phyloP scores from a whole-genome alignment of 2,888 invertebrate species.

The Hydriomena furcata region DNA sequence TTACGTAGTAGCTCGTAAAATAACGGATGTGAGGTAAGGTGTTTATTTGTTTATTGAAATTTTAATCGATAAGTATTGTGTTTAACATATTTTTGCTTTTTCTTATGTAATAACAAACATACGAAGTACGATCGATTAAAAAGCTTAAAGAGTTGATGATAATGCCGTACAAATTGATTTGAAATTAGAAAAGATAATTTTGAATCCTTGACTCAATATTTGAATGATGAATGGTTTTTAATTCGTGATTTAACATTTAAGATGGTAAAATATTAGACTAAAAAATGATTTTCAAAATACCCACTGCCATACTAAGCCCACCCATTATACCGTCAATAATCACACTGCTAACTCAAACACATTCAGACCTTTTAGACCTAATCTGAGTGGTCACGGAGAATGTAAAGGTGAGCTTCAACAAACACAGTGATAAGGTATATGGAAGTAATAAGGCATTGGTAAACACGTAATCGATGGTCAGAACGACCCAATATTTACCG shows the following conservation, averaged over 20 bases:
- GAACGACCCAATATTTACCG: slow-evolving; percentile 53
- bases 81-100: neutral
- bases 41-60: slow-evolving; percentile 16
- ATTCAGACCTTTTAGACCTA: slow-evolving; percentile 37
- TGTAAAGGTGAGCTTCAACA: slow-evolving; percentile 43
- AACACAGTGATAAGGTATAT: slow-evolving; percentile 51
- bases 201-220: no score
- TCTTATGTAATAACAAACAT: no score
- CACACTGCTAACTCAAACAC: slow-evolving; percentile 40
- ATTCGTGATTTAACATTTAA: no score
- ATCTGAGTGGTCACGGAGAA: slow-evolving; percentile 38
- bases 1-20: slow-evolving; percentile 31
- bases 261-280: neutral
- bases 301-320: slow-evolving; percentile 26
- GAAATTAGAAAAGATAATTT: no score
- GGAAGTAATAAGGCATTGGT: slow-evolving; percentile 47
- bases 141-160: no score
- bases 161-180: no score
- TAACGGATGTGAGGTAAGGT: slow-evolving; percentile 37
- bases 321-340: slow-evolving; percentile 32
- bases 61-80: slow-evolving; percentile 3
- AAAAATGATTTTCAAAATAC: slow-evolving; percentile 14
- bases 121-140: no score
- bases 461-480: slow-evolving; percentile 57
- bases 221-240: no score